phyloP scores from a whole-genome alignment of 2,113 vertebrate genomes.

The Caranx melampygus region DNA sequence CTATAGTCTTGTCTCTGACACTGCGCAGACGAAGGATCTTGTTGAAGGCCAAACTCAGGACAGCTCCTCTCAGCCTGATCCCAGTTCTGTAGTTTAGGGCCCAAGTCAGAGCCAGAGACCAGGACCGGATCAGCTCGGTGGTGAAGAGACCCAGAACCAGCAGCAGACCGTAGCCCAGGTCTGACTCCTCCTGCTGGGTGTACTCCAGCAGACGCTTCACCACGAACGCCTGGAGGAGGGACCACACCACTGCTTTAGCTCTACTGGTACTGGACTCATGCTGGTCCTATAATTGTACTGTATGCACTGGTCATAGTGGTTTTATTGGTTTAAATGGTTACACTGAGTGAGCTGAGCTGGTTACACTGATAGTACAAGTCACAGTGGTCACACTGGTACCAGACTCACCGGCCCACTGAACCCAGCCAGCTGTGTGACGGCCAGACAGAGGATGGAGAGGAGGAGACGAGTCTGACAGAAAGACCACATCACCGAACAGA shows the following conservation, averaged over 20 bases:
- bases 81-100: constrained; percentile 94
- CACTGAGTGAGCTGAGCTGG: too few species aligned
- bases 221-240: constrained; percentile 88
- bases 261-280: neutral
- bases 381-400: neutral
- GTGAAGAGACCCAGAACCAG: constrained; percentile 91
- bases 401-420: constrained; percentile 96
- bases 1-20: constrained; percentile 91
- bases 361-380: too few species aligned
- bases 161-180: constrained; percentile 90
- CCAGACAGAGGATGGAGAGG: constrained; percentile 93
- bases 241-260: neutral
- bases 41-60: constrained; percentile 92
- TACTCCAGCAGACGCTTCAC: constrained; percentile 95
- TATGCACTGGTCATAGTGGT: neutral
- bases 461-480: constrained; percentile 93
- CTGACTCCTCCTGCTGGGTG: constrained; percentile 85
- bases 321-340: neutral
- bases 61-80: constrained; percentile 89
- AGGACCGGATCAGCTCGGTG: constrained; percentile 91
- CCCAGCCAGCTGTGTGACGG: constrained; percentile 93
- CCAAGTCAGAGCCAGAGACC: constrained; percentile 94
- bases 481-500: constrained; percentile 87
- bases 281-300: too few species aligned
- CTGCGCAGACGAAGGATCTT: constrained; percentile 93